Evolutionary conservation across 2,797 vertebrate genomes (phyloP), one percentile per base, ranked within the genome.

Genomic region (Enoplosus armatus): DNA sequence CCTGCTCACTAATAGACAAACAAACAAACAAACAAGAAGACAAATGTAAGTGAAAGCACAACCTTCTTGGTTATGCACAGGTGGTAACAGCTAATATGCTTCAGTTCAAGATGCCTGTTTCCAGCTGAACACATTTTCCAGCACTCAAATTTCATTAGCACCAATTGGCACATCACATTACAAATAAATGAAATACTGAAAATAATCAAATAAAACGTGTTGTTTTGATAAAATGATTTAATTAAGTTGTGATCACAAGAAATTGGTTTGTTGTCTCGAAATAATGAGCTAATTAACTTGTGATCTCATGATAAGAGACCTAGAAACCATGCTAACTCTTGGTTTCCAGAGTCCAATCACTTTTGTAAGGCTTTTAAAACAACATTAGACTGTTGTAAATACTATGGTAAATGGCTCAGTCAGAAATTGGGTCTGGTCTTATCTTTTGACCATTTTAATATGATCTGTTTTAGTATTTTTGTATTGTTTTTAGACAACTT

Each of bases 211-310:
- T 18, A 26, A 50, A 56, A 10, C 4, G 27, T 50, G 18, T 56
- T 22, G n/a, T 45, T 10, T 43, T 0, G 11, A 26, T 11, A 31
- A 55, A 58, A 16, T 20, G 0, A 37, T 54, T 33, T 53, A 18
- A 37, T 63, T n/a, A 62, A 8, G 27, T 53, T 1, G 0, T 11
- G 51, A 55, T 55, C 18, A 12, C 16, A 45, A 45, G 37, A 53
- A 45, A 53, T 43, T 27, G n/a, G 29, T 69, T 69, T 69, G 11
- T 37, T 47, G 50, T 55, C 10, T 24, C 6, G 2, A 50, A 8
- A 60, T 59, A 66, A 51, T 18, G 39, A 55, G 58, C 39, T 48
- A 55, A 56, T 56, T 48, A 31, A 56, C 41, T 41, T 56, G 24
- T 37, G 41, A 56, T 48, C 6, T 48, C 20, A 14, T 10, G 24